A percentile compares a stretch with the other conserved stretches of the same genome.
Conservation (phyloP, 1,140 invertebrate species). For the Delia radicum region DNA sequence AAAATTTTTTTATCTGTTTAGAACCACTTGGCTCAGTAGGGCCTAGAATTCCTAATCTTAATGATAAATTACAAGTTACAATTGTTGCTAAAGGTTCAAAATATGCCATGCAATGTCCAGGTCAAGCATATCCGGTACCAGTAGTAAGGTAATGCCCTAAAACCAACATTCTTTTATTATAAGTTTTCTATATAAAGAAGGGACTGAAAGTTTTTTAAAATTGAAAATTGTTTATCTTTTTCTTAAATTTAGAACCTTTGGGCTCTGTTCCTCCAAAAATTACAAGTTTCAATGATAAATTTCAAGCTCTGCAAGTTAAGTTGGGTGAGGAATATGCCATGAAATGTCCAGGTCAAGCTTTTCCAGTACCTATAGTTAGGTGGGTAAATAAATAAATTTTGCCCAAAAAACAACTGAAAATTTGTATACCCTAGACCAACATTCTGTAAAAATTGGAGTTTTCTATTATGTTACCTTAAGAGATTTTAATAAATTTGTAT, state of each 20-base stretch:
- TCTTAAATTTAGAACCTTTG: constrained; percentile 71
- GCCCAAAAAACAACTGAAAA: too few relatives aligned
- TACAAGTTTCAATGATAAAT: constrained; percentile 57
- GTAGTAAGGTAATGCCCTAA: constrained; percentile 61
- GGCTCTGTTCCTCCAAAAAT: constrained; percentile 69
- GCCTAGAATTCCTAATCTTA: constrained; percentile 56
- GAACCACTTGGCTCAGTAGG: constrained; percentile 50
- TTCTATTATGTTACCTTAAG: background rate
- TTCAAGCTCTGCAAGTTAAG: constrained; percentile 61
- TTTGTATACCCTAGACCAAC: background rate
- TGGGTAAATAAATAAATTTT: background rate
- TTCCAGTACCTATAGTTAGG: constrained; percentile 67
- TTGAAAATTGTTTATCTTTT: too few relatives aligned
- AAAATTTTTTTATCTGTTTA: constrained; percentile 16
- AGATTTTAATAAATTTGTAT: background rate
- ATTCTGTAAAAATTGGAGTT: background rate
- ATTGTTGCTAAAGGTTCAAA: constrained; percentile 60
- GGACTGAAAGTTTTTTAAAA: background rate
- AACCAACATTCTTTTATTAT: background rate
- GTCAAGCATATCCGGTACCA: constrained; percentile 69
- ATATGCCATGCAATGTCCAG: constrained; percentile 65
- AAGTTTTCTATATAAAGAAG: background rate
- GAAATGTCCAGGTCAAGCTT: constrained; percentile 65
- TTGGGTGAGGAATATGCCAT: constrained; percentile 61
- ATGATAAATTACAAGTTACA: constrained; percentile 60